These are phyloP conservation scores for Lophochroa leadbeateri DNA, from an alignment of 2,113 vertebrate species.

Conservation along the genomic window DNA sequence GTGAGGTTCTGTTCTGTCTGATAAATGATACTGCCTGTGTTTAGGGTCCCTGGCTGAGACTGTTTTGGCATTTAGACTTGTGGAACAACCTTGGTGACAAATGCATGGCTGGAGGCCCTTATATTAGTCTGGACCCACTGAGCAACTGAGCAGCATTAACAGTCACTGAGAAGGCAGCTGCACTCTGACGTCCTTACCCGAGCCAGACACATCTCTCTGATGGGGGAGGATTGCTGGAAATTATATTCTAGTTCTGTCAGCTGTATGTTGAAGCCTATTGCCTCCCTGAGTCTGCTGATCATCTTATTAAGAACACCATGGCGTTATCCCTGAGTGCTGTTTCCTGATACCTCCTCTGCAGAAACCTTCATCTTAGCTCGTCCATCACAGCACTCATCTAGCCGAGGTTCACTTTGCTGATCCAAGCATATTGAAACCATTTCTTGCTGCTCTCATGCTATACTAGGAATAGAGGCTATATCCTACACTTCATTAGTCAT, in stretches of 20 bases:
- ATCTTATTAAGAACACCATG: not conserved
- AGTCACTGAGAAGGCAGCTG: not conserved
- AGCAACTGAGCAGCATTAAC: not conserved
- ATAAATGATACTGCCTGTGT: not conserved
- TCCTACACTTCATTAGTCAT: not conserved
- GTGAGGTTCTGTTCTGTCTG: not conserved
- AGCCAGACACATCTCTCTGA: not conserved
- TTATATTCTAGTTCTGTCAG: not conserved
- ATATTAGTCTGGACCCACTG: not conserved
- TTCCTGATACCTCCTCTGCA: not conserved
- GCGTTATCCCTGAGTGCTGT: not conserved
- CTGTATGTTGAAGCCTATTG: not conserved
- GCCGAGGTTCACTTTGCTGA: fast-evolving
- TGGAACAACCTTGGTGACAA: not conserved
- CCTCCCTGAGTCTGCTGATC: not conserved
- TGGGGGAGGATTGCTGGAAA: not conserved
- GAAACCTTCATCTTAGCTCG: not conserved
- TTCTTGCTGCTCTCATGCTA: not conserved
- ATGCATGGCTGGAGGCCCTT: not conserved
- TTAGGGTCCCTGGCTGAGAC: not conserved
- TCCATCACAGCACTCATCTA: not conserved
- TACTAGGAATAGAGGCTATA: not conserved
- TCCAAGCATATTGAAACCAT: not conserved
- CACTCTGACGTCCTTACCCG: not conserved
- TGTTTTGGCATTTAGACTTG: not conserved